Conservation (phyloP, 2,888 invertebrate species). For the Campoplex capitator region DNA sequence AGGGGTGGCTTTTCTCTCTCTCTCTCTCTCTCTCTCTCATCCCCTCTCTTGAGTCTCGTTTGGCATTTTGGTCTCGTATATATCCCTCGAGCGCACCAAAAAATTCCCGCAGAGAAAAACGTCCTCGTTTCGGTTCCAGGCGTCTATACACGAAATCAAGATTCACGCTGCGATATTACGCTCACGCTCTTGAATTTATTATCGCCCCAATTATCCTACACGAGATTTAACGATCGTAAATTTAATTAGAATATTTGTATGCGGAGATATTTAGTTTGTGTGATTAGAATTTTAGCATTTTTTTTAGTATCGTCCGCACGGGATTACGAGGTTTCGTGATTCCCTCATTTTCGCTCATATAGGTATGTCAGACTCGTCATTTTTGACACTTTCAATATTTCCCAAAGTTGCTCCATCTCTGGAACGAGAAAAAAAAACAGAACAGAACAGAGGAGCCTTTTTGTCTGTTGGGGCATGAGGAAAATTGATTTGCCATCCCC, state of each 20-base stretch:
- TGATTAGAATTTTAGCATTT: background rate
- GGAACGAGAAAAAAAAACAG: background rate
- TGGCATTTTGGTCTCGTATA: background rate
- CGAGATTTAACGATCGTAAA: constrained; percentile 6
- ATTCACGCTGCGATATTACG: constrained; percentile 65
- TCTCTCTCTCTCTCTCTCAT: constrained; percentile 56
- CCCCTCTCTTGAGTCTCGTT: constrained; percentile 58
- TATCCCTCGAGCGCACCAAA: background rate
- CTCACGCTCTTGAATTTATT: constrained; percentile 52
- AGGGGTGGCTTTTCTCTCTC: constrained; percentile 69
- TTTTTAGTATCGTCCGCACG: background rate
- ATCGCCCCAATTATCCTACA: constrained; percentile 49
- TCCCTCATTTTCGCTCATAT: background rate
- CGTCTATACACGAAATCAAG: constrained; percentile 1
- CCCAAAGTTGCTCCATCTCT: background rate
- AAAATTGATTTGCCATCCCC: background rate
- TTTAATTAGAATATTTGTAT: background rate
- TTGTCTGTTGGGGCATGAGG: background rate
- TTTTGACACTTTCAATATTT: no score
- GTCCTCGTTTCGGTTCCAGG: constrained; percentile 26
- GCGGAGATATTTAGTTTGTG: background rate
- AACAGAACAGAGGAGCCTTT: background rate
- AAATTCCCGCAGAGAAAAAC: constrained; percentile 68
- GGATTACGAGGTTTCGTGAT: background rate
- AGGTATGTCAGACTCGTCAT: background rate